A percentile compares a stretch with the other conserved stretches of the same genome.
Evolutionary conservation across 2,113 vertebrate species (phyloP).

Genomic region (Anhinga rufa): DNA sequence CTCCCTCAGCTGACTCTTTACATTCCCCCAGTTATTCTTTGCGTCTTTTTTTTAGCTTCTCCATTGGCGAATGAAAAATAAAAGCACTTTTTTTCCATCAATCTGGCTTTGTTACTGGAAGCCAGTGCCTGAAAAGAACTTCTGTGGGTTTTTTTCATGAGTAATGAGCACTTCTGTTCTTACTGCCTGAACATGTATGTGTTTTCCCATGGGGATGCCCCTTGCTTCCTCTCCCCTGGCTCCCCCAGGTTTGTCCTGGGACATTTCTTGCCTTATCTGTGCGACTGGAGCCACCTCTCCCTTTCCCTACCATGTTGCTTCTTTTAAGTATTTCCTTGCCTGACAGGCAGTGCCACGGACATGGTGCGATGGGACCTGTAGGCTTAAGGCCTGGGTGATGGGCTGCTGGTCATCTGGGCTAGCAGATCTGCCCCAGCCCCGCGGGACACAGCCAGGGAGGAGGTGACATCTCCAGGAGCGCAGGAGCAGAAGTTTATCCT

Average conservation of each 20-base stretch:
- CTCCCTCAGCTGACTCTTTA: constrained; percentile 53
- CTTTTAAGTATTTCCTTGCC: not conserved
- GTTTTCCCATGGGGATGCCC: constrained; percentile 51
- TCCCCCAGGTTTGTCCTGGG: not conserved
- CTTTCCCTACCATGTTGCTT: not conserved
- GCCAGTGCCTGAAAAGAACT: constrained; percentile 62
- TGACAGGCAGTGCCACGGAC: not conserved
- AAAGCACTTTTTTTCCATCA: constrained; percentile 57
- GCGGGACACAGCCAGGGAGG: not conserved
- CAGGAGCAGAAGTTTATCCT: not conserved
- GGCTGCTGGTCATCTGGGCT: not conserved
- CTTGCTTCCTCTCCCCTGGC: not conserved
- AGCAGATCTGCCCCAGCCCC: not conserved
- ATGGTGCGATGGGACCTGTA: not conserved
- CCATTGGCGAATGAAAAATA: constrained; percentile 54
- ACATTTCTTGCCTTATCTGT: not conserved
- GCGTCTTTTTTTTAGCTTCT: not conserved
- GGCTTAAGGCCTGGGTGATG: not conserved
- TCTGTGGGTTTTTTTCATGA: constrained; percentile 45
- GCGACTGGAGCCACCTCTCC: not conserved
- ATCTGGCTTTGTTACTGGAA: constrained; percentile 57
- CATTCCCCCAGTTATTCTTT: constrained; percentile 40
- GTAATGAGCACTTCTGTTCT: constrained; percentile 49
- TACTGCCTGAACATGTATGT: constrained; percentile 31
- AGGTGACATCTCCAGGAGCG: not conserved